Base-by-base conservation (phyloP, 2,888 invertebrate species). In the Apamea sordens region DNA sequence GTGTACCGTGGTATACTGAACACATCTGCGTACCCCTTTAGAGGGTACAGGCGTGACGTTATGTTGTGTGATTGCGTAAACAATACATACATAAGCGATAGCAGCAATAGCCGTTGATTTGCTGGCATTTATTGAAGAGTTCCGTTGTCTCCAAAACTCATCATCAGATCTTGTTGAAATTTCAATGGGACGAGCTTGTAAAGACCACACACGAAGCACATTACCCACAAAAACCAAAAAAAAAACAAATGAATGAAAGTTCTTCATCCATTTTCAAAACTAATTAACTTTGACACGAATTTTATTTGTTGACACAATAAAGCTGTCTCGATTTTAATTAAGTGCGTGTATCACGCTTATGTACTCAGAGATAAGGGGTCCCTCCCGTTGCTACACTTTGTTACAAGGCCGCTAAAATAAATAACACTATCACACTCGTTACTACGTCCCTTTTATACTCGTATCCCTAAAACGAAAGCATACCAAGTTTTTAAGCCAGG, bases 291-390 rank as follows among this genome's bases (percentile, higher is more conserved):
- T 63, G 67, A 67, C 84, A 73, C 73, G 87, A 56, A 28, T 76
- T 86, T 83, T 86, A 69, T 86, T 73, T 79, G 73, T 71, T 28
- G 50, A 59, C 61, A 32, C 73, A 63, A 86, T 83, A 86, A 61
- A 67, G 71, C 63, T 67, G 71, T 85, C 68, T 69, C 59, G 74
- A 64, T 70, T 80, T 86, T 84, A 77, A 87, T 87, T 86, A 84
- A 84, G 77, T 74, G 59, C 50, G 73, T 76, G 68, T 83, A 69
- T 71, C 69, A 73, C 79, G 70, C 59, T 70, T 80, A 77, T 47
- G 74, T 79, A 65, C 76, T 63, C 70, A 77, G 64, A 77, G 89
- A 87, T 87, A 87, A 78, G 71, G 65, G 13, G n/a, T 63, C 63
- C 72, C 69, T 56, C 65, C 61, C n/a, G 56, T 36, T 15, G 63